These are phyloP conservation scores for Lophius piscatorius DNA, from an alignment of 2,113 vertebrate genomes.

Conservation along the genomic window DNA sequence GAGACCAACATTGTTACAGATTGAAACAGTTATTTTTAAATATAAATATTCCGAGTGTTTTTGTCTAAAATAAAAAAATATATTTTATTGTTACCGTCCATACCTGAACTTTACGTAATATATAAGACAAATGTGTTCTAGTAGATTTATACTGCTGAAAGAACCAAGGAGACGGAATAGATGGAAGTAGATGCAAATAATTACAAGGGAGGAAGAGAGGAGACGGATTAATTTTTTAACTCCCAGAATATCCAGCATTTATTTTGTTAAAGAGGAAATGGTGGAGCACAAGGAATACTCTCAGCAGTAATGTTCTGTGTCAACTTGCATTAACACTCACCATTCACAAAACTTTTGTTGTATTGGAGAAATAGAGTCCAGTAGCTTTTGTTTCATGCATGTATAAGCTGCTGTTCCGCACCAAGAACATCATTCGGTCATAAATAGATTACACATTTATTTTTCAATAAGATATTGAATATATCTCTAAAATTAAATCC, in stretches of 20 bases:
- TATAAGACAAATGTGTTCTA: too few species aligned
- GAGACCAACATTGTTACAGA: too few species aligned
- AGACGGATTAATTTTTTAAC: background rate
- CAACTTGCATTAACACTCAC: conserved; percentile 1
- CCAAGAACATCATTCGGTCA: conserved; percentile 12
- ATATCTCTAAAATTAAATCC: conserved; percentile 29
- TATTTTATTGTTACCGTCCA: too few species aligned
- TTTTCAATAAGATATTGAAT: conserved; percentile 20
- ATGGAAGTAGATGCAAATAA: conserved; percentile 13
- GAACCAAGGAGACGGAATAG: background rate
- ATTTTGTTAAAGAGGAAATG: conserved; percentile 11
- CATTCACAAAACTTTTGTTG: conserved; percentile 12
- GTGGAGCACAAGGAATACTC: background rate
- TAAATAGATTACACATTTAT: conserved; percentile 28
- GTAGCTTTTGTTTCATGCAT: background rate
- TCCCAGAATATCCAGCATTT: conserved; percentile 5
- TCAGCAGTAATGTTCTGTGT: conserved; percentile 3
- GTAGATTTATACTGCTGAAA: conserved; percentile 18
- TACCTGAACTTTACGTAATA: too few species aligned
- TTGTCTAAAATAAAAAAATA: too few species aligned
- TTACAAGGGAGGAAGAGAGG: background rate
- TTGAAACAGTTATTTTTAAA: too few species aligned
- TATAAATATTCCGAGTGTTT: too few species aligned
- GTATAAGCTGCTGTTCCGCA: background rate
- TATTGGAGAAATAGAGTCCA: background rate